These are phyloP conservation scores for Dexiosoma caninum DNA, from an alignment of 2,888 invertebrate genomes.

Conservation along the genomic window DNA sequence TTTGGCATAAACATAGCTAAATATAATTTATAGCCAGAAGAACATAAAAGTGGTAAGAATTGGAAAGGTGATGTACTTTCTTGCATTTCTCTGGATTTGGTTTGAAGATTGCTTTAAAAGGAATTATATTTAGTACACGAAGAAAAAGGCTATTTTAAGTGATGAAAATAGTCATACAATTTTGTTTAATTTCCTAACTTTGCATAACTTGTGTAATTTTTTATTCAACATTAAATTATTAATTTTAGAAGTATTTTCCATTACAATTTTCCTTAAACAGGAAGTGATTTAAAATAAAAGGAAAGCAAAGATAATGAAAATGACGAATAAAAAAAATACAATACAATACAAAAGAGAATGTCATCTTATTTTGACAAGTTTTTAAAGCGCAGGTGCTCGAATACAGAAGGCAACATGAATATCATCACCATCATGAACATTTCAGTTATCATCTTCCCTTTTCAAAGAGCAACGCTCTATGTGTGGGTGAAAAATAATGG, in stretches of 20 bases:
- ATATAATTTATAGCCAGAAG: too few species aligned
- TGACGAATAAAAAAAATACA: neutral
- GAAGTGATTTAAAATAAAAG: conserved; percentile 28
- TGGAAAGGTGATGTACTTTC: too few species aligned
- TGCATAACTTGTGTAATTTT: too few species aligned
- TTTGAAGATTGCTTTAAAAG: too few species aligned
- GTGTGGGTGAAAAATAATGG: conserved; percentile 50
- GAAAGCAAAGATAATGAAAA: neutral
- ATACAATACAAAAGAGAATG: neutral
- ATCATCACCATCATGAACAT: neutral
- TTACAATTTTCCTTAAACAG: conserved; percentile 31
- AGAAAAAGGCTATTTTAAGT: too few species aligned
- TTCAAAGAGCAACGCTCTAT: neutral
- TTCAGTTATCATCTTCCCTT: neutral
- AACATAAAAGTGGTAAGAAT: too few species aligned
- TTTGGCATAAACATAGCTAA: too few species aligned
- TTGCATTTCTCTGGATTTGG: too few species aligned
- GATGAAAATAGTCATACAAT: too few species aligned
- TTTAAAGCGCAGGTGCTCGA: conserved; percentile 51
- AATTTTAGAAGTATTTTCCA: conserved; percentile 19
- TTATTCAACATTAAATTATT: conserved; percentile 11
- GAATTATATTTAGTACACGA: too few species aligned
- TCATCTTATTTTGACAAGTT: conserved; percentile 20
- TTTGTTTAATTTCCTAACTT: too few species aligned
- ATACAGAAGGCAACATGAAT: conserved; percentile 2